These are phyloP conservation scores for Toxostoma redivivum DNA, from an alignment of 2,113 vertebrate species.

Conservation along the genomic window DNA sequence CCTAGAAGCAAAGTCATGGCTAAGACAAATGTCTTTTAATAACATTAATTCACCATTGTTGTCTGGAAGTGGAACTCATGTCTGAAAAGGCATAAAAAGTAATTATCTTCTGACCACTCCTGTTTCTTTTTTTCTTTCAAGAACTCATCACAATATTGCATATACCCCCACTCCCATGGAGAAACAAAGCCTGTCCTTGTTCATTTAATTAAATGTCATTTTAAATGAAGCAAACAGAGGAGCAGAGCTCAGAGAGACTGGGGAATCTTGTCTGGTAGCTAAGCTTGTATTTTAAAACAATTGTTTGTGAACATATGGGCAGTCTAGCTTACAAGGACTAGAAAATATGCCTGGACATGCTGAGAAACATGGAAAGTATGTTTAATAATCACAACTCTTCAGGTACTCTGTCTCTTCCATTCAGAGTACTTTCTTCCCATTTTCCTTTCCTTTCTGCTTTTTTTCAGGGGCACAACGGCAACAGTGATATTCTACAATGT, in stretches of 20 bases:
- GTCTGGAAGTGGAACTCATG: neutral
- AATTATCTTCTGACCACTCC: conserved; percentile 34
- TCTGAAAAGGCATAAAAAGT: conserved; percentile 20
- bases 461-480: neutral
- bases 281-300: conserved; percentile 30
- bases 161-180: neutral
- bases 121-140: neutral
- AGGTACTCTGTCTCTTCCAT: neutral
- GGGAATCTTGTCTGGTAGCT: neutral
- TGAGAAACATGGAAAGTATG: conserved; percentile 18
- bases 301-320: conserved; percentile 35
- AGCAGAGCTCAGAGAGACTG: neutral
- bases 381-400: conserved; percentile 1
- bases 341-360: conserved; percentile 41
- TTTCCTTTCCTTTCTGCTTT: neutral
- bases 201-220: conserved; percentile 69
- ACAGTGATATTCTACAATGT: neutral
- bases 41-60: neutral
- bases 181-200: conserved; percentile 55
- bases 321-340: neutral
- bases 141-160: neutral
- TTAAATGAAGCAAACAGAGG: conserved; percentile 57
- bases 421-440: neutral
- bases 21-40: conserved; percentile 8
- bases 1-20: neutral